A percentile compares a stretch with the other conserved stretches of the same genome.
Conservation (phyloP, 2,113 vertebrate genomes). For the Takifugu flavidus region DNA sequence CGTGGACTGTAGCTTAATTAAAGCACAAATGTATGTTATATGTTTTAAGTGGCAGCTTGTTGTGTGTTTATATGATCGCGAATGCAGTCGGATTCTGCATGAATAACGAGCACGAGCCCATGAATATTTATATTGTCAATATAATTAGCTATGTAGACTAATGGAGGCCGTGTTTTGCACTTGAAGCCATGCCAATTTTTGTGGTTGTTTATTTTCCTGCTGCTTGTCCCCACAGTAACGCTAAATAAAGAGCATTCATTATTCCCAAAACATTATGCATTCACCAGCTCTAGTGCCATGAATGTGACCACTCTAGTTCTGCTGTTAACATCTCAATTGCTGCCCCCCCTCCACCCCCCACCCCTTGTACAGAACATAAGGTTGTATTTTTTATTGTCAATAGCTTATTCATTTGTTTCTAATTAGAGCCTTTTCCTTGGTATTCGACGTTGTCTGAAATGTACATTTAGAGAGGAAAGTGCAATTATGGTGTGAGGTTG, state of each 20-base stretch:
- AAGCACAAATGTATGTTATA: constrained; percentile 70
- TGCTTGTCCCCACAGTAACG: constrained; percentile 64
- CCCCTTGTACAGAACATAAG: constrained; percentile 39
- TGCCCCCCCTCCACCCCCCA: neutral
- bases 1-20: constrained; percentile 73
- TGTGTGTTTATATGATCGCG: constrained; percentile 67
- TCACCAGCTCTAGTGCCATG: constrained; percentile 23
- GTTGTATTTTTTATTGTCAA: constrained; percentile 24
- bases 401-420: constrained; percentile 42
- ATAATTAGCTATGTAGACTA: constrained; percentile 78
- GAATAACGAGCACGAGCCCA: constrained; percentile 70
- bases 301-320: constrained; percentile 51
- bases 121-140: constrained; percentile 82
- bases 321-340: constrained; percentile 49
- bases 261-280: constrained; percentile 63
- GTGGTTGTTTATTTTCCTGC: constrained; percentile 72
- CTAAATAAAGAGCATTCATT: constrained; percentile 74
- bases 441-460: constrained; percentile 45
- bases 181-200: constrained; percentile 72
- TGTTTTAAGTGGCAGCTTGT: constrained; percentile 71
- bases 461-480: constrained; percentile 28
- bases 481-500: constrained; percentile 20
- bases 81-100: constrained; percentile 63
- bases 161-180: constrained; percentile 74
- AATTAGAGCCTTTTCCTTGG: constrained; percentile 43